These are phyloP conservation scores for Griposia aprilina DNA, from an alignment of 2,888 invertebrate genomes.

Conservation along the genomic window DNA sequence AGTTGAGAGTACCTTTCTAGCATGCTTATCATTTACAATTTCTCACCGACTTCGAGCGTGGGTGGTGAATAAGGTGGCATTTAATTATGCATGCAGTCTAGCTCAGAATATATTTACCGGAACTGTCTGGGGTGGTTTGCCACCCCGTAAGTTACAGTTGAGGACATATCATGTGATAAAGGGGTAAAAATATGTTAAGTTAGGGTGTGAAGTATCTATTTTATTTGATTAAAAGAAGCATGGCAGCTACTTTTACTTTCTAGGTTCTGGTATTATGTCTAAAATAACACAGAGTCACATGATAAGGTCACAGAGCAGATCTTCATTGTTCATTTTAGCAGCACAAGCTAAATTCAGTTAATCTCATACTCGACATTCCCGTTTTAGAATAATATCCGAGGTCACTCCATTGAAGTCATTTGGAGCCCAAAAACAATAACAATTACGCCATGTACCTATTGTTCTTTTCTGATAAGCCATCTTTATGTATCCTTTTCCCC, in stretches of 20 bases:
- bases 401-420: constrained; percentile 6
- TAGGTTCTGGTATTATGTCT: not conserved
- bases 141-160: not conserved
- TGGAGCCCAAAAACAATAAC: constrained; percentile 22
- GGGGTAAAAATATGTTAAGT: not conserved
- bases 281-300: not conserved
- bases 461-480: constrained; percentile 38
- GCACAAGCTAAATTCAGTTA: not conserved
- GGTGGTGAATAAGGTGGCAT: not conserved
- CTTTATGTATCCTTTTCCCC: constrained; percentile 22
- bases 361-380: constrained; percentile 3
- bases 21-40: not conserved
- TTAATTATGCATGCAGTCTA: constrained; percentile 50
- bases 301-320: not conserved
- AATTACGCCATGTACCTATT: constrained; percentile 30
- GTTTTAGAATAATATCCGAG: constrained; percentile 22
- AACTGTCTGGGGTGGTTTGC: constrained; percentile 29
- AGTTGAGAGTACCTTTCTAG: not conserved
- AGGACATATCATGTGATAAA: constrained; percentile 8
- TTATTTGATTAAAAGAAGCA: not conserved
- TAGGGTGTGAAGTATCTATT: not conserved
- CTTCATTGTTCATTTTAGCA: not conserved
- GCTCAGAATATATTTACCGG: constrained; percentile 35
- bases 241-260: not conserved
- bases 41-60: not conserved